Evolutionary conservation across 1,140 invertebrate genomes (phyloP), one percentile per base, ranked within the genome.

Genomic region (Drosophila kurseongensis): DNA sequence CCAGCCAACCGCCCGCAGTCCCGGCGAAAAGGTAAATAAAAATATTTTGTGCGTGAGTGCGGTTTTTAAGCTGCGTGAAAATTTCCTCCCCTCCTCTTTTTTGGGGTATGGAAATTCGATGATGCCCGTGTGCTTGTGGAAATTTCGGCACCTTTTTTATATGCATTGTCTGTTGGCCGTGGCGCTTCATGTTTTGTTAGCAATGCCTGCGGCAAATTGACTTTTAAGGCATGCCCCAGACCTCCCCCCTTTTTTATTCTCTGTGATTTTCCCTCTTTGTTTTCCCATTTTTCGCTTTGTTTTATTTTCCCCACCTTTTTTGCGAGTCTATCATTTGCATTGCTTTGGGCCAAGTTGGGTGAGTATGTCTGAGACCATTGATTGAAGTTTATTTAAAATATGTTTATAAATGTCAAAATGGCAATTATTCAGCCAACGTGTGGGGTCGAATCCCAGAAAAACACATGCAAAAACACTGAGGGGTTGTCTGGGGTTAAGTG

Each of bases 51-150:
- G 83, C 83, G 83, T 88, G 83, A 89, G 84, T 88, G 83, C 84
- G 83, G 83, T 88, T 88, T 88, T 88, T 89, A 88, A 88, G 83
- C 84, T 89, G 83, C 83, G 83, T 89, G 76, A 89, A 89, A 89
- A 74, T 81, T 74, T 77, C 73, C 67, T 18, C 71, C 47, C 50
- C 59, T 63, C 58, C 14, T 23, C n/a, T 12, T 59, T 41, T 35
- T 73, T 58, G 5, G 45, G 23, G 65, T 69, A 68, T 77, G 73
- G 74, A 77, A 77, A 77, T 76, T 74, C 76, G 58, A 58, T 68
- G 77, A 60, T 66, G 74, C 55, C 45, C 32, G 55, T 73, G 42
- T 54, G 57, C 41, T 55, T 84, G 83, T 80, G 77, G 52, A 84
- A 80, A 84, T 85, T 79, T 73, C 58, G 67, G 76, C 73, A 85